Evolutionary conservation across 2,113 vertebrate species (phyloP), one percentile per base, ranked within the genome.

Genomic region (Petromus typicus): DNA sequence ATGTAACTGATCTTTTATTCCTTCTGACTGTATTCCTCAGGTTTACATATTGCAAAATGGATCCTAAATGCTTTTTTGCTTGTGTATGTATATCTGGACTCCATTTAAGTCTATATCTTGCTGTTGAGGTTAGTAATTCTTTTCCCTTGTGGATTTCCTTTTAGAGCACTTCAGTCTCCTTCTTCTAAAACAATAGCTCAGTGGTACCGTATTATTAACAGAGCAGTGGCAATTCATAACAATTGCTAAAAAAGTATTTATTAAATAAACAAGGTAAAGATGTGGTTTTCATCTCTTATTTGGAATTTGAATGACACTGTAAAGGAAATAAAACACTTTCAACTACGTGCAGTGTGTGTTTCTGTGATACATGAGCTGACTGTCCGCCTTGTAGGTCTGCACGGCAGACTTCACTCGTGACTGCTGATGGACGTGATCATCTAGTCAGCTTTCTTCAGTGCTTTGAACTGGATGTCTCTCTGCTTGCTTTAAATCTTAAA

Each of bases 241-340:
- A 64, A 71, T 80, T 25, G 61, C 43, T 95, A 92, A 71, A 81
- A n/a, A 93, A 81, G 63, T 48, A 73, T 54, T 95, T 94, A 89
- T 95, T 94, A 93, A 91, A 82, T 85, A 95, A 85, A 82, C 34
- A 32, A 87, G 32, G 64, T 40, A 89, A 90, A 92, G 63, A 57
- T 78, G 69, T 85, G 76, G 82, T 94, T 96, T 97, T 79, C 86
- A 93, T 63, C 18, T 91, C 54, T 37, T 71, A 93, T 61, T 95
- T 85, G 64, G 45, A 27, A 6, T 85, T 96, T 95, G 73, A 69
- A 59, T 82, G 86, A 83, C 40, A 83, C 69, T 73, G 23, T 59
- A 67, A 78, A 76, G 64, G 93, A 85, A 91, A 66, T 40, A 56
- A 89, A 90, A 90, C 51, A 75, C 22, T 76, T 79, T 57, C 61